A percentile compares a stretch with the other conserved stretches of the same genome.
These are phyloP conservation scores for Rhogogaster chlorosoma DNA, from an alignment of 2,888 invertebrate genomes.

Conservation along the genomic window DNA sequence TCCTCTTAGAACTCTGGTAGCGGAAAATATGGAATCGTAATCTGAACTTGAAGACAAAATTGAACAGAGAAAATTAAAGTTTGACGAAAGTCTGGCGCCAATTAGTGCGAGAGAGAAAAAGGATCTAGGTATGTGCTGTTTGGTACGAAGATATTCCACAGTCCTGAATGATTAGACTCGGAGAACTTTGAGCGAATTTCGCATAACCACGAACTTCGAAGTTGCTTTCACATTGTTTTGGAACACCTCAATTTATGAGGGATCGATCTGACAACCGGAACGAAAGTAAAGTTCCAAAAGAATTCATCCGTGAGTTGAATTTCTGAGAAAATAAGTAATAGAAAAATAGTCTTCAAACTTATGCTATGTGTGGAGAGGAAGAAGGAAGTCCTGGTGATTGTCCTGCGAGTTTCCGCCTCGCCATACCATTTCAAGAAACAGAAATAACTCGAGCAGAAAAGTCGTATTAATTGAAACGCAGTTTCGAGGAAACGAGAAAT, in stretches of 20 bases:
- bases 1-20: background rate
- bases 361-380: background rate
- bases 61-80: background rate
- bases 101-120: slow-evolving; percentile 1
- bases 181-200: slow-evolving; percentile 4
- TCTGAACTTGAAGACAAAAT: slow-evolving; percentile 26
- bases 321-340: background rate
- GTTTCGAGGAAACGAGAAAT: slow-evolving; percentile 43
- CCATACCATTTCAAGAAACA: background rate
- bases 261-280: background rate
- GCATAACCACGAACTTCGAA: no score
- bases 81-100: background rate
- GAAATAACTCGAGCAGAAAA: slow-evolving; percentile 42
- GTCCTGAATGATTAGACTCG: background rate
- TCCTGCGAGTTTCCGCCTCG: background rate
- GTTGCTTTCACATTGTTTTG: background rate
- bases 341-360: slow-evolving; percentile 19
- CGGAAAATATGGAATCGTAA: slow-evolving; percentile 3
- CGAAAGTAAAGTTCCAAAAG: background rate
- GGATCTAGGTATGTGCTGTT: background rate
- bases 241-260: background rate
- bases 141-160: background rate
- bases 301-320: background rate
- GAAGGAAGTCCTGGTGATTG: background rate
- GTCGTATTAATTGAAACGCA: slow-evolving; percentile 49